Base-by-base conservation (phyloP, 2,888 invertebrate species). In the Phyllotreta cruciferae region DNA sequence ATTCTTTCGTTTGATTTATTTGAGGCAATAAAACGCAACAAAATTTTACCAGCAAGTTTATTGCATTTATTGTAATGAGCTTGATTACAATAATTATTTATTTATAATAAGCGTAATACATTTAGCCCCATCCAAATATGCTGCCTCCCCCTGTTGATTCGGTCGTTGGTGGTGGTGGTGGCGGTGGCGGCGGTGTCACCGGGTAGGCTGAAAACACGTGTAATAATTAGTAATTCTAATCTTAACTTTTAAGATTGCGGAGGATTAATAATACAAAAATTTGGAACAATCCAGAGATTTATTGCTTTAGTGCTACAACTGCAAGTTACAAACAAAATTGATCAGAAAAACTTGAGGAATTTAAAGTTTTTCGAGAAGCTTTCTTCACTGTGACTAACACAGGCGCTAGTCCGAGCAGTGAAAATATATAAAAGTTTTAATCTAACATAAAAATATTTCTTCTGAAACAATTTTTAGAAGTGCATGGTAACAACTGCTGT, bases 111-210 rank as follows among this genome's bases (percentile, higher is more conserved):
- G 2, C 9, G 41, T 24, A 24, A 24, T n/a, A 10, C 7, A 14
- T 44, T 44, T 44, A 44, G 45, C n/a, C 9, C 45, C 45, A 44
- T 8, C 45, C 45, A 44, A 44, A 44, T 8, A 44, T 10, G 10
- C 13, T 14, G 10, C 41, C 41, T 9, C 41, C 41, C 10, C 41
- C 41, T 13, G 45, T 8, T 44, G 47, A 7, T 14, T 47, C 47
- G 6, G 47, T 13, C 7, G 44, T 44, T 35, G 56, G 35, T 7
- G 44, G 44, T 10, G 56, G 42, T 11, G 56, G 42, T 35, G 56
- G 56, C 7, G 56, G 56, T 1, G 44, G 36, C 8, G 56, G 56
- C 11, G 34, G 44, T 10, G 13, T 24, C 3, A 44, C 56, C 37
- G 44, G 44, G 37, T 44, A 56, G 35, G 11, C 44, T 54, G 14